Base-by-base conservation (phyloP, 2,113 vertebrate species). In the Ranitomeya imitator region DNA sequence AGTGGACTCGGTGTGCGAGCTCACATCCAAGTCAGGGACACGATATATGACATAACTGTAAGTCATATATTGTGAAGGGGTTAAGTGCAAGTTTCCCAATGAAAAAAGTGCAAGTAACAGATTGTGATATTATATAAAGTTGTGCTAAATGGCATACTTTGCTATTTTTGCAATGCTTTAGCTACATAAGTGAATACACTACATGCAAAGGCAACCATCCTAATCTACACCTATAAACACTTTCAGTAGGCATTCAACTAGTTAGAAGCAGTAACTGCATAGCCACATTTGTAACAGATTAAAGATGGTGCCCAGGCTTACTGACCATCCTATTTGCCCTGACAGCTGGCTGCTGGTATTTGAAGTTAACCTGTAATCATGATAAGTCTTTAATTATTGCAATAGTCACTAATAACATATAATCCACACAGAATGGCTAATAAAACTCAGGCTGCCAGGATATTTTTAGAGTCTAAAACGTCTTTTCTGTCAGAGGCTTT, bases 361-460 rank as follows among this genome's bases (percentile, higher is more conserved):
- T 76, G 54, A 83, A 18, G 67, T 73, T 60, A 87, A 57, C 78
- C 79, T 81, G 63, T 81, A 87, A 87, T 87, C 26, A 81, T 7
- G 16, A 80, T 59, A 23, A 80, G 77, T 81, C 63, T 76, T 76
- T 87, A 87, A 87, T 87, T 81, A 83, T 61, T 76, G 54, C 79
- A 45, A 31, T 51, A 21, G 67, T 82, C 57, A 21, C 73, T 51
- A 52, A 21, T 7, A 59, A 74, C 60, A 83, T 61, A 78, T 18
- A 88, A 61, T 51, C 71, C 57, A 81, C 13, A 54, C 78, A 81
- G 26, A 21, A 60, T 55, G 67, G 31, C 79, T 82, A 73, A 87
- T 87, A 82, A 87, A 87, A 73, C 54, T 61, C 55, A 61, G 69
- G 15, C 63, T 37, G 26, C 37, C 13, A 6, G 13, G 8, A 31